Conservation (phyloP, 2,113 vertebrate species). For the Tupaia tana region DNA sequence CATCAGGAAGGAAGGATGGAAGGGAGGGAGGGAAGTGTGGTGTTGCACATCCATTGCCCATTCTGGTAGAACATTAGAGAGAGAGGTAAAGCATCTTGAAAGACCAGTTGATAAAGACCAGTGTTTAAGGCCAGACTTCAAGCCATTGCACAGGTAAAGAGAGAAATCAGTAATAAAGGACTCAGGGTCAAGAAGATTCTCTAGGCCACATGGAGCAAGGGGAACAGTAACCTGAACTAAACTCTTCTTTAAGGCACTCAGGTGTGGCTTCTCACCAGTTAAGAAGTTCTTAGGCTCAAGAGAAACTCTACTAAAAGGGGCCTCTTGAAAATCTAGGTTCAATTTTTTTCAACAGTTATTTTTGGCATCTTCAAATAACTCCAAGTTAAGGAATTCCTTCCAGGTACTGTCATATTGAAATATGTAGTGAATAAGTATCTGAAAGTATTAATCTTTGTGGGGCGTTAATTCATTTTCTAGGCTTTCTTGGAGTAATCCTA, state of each 20-base stretch:
- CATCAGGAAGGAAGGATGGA: too few species aligned
- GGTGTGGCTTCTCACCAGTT: not conserved
- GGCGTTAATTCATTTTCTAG: not conserved
- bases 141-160: not conserved
- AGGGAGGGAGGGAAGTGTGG: not conserved
- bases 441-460: constrained; percentile 10
- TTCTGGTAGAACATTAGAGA: not conserved
- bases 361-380: constrained; percentile 8
- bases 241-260: not conserved
- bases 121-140: not conserved
- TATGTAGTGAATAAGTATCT: not conserved
- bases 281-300: not conserved
- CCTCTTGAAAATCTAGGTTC: not conserved
- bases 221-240: not conserved
- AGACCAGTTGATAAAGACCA: not conserved
- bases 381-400: not conserved
- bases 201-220: not conserved
- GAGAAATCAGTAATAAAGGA: not conserved
- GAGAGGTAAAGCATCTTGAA: not conserved
- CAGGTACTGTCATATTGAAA: not conserved
- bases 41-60: not conserved
- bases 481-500: not conserved
- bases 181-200: not conserved
- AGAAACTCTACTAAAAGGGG: not conserved
- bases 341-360: not conserved